phyloP scores from a whole-genome alignment of 2,113 vertebrate genomes.

The Porphyrio hochstetteri region DNA sequence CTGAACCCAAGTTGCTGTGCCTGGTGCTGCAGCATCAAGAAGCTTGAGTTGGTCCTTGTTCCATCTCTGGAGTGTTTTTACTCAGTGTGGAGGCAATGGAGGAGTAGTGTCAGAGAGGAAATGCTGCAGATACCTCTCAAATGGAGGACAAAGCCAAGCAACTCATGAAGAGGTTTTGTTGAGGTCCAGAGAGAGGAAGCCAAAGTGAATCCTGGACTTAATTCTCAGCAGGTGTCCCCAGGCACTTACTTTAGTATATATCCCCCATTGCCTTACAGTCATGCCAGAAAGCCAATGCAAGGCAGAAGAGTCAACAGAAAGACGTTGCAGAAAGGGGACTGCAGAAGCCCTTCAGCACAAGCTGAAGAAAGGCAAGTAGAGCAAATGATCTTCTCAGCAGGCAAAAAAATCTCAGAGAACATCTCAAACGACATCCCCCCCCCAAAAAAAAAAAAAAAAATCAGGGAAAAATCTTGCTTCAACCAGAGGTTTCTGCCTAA shows the following conservation, averaged over 20 bases:
- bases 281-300: not conserved
- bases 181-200: not conserved
- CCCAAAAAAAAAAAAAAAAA: not conserved
- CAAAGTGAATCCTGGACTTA: not conserved
- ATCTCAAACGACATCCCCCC: not conserved
- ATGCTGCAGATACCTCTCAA: not conserved
- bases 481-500: not conserved
- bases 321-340: not conserved
- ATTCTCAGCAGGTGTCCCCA: not conserved
- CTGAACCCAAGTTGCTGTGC: not conserved
- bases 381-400: not conserved
- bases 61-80: not conserved
- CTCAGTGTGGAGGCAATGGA: not conserved
- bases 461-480: not conserved
- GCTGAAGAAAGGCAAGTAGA: not conserved
- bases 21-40: not conserved
- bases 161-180: not conserved
- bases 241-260: not conserved
- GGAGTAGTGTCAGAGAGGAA: not conserved
- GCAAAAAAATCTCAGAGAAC: not conserved
- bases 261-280: accelerated
- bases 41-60: not conserved
- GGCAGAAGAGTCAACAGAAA: not conserved
- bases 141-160: not conserved
- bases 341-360: not conserved